Conservation (phyloP, 1,140 invertebrate genomes). For the Ericerus pela region DNA sequence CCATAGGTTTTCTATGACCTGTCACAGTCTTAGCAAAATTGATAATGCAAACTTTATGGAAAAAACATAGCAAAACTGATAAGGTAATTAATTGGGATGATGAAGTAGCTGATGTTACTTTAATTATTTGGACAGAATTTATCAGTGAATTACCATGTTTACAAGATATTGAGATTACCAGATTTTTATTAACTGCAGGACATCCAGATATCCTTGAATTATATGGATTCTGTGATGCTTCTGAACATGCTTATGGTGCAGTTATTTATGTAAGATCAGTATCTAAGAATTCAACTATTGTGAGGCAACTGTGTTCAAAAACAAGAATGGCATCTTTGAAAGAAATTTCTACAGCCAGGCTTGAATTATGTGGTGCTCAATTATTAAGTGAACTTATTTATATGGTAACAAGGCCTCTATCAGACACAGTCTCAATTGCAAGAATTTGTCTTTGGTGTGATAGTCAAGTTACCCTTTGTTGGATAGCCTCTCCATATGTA, state of each 20-base stretch:
- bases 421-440: conserved; percentile 6
- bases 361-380: conserved; percentile 34
- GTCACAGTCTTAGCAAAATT: conserved; percentile 21
- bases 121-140: conserved; percentile 3
- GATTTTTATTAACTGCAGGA: background rate
- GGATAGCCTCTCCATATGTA: conserved; percentile 23
- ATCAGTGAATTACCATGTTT: background rate
- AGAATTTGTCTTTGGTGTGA: conserved; percentile 25
- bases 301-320: conserved; percentile 19
- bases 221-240: conserved; percentile 29
- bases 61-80: background rate
- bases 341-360: conserved; percentile 30
- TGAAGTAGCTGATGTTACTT: background rate
- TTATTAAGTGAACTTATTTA: conserved; percentile 28
- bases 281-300: conserved; percentile 5
- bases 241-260: conserved; percentile 26
- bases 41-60: conserved; percentile 20
- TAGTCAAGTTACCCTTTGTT: conserved; percentile 27
- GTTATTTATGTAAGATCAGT: conserved; percentile 26
- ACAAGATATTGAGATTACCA: conserved; percentile 6
- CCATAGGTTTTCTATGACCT: conserved; percentile 23
- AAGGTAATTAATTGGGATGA: conserved; percentile 16
- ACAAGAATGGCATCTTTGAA: conserved; percentile 21
- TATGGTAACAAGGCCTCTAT: conserved; percentile 18
- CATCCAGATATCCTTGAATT: conserved; percentile 12